Percentiles rank a stretch among this genome's conserved stretches.
Evolutionary conservation across 2,113 vertebrate genomes (phyloP).

Genomic region (Apteryx mantelli): DNA sequence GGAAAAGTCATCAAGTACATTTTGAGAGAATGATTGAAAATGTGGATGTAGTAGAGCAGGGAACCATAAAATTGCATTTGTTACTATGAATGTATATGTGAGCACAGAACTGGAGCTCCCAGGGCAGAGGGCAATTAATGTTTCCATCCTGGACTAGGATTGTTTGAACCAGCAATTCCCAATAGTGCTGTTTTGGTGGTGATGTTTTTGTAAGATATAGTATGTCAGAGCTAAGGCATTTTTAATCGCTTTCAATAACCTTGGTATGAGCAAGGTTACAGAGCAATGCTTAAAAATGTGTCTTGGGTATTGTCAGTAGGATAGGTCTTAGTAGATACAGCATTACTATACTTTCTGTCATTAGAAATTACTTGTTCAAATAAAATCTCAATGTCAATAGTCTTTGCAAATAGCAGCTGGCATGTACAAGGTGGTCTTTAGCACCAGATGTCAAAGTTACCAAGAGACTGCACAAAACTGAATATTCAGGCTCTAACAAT

Average conservation of each 20-base stretch:
- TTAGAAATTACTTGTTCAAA: not conserved
- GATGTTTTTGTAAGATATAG: slow-evolving; percentile 20
- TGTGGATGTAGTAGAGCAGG: not conserved
- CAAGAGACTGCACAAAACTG: not conserved
- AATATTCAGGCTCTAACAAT: not conserved
- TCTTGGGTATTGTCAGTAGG: not conserved
- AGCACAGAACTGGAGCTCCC: not conserved
- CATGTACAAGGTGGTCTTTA: not conserved
- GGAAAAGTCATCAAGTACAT: not conserved
- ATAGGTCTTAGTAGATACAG: not conserved
- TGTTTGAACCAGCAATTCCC: slow-evolving; percentile 8
- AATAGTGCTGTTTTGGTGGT: not conserved
- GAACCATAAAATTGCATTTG: slow-evolving; percentile 3
- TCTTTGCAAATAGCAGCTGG: not conserved
- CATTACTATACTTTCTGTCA: not conserved
- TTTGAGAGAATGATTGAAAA: slow-evolving; percentile 2
- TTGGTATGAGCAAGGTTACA: not conserved
- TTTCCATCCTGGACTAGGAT: not conserved
- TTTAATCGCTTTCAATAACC: slow-evolving; percentile 1
- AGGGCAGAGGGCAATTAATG: not conserved
- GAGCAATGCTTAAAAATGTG: not conserved
- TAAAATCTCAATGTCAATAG: not conserved
- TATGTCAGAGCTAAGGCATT: not conserved
- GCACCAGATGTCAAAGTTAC: not conserved
- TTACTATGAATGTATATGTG: not conserved